Evolutionary conservation across 2,113 vertebrate genomes (phyloP).

Genomic region (Redunca redunca): DNA sequence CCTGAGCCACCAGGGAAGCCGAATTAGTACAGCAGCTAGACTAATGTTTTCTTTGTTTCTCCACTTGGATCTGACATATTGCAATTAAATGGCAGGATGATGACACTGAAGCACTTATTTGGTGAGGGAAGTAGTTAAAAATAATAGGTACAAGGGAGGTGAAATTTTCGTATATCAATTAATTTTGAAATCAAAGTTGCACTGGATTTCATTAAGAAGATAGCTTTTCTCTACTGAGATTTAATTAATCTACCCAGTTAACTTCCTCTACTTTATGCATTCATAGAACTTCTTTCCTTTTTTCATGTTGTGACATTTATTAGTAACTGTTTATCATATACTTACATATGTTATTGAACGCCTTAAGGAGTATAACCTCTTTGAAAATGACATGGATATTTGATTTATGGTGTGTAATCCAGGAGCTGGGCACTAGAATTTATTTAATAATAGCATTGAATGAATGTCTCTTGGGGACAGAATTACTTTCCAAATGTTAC

Average conservation of each 20-base stretch:
- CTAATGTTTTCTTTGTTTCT: neutral
- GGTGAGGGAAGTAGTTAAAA: neutral
- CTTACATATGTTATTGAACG: neutral
- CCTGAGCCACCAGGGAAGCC: neutral
- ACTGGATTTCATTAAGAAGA: neutral
- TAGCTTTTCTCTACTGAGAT: neutral
- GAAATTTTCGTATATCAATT: neutral
- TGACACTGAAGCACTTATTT: neutral
- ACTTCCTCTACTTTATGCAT: neutral
- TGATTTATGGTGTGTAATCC: neutral
- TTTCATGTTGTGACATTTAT: neutral
- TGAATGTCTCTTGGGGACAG: neutral
- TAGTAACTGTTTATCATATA: neutral
- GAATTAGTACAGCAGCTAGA: neutral
- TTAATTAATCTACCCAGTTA: slow-evolving; percentile 7
- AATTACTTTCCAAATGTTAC: neutral
- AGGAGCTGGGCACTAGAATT: neutral
- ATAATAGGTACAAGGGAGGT: neutral
- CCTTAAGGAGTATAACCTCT: neutral
- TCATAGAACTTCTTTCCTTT: neutral
- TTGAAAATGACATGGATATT: slow-evolving; percentile 28
- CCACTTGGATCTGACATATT: neutral
- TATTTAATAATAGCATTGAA: neutral
- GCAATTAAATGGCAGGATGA: neutral
- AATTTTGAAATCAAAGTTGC: neutral